Evolutionary conservation across 2,888 invertebrate species (phyloP).

Genomic region (Drosophila emarginata): DNA sequence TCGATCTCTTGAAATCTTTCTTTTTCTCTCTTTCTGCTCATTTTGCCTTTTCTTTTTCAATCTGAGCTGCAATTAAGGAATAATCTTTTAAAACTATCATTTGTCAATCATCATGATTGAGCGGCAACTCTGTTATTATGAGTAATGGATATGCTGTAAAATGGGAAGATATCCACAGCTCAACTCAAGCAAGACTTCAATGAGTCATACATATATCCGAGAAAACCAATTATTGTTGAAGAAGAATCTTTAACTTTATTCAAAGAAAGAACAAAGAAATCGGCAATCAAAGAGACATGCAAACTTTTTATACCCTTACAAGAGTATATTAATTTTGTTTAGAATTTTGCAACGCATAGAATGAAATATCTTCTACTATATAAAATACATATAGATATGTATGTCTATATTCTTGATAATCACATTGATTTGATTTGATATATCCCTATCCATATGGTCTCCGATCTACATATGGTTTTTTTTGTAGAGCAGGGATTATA

Average conservation of each 20-base stretch:
- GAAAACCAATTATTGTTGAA: neutral
- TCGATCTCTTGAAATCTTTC: conserved; percentile 16
- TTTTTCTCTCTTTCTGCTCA: neutral
- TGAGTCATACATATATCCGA: neutral
- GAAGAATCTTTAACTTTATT: neutral
- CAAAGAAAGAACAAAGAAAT: neutral
- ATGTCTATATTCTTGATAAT: no score
- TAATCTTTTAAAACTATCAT: conserved; percentile 37
- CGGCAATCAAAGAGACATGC: conserved; percentile 6
- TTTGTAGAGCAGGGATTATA: no score
- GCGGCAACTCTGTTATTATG: conserved; percentile 36
- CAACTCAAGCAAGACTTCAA: conserved; percentile 2
- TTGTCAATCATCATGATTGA: conserved; percentile 35
- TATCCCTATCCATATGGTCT: no score
- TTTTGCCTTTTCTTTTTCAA: neutral
- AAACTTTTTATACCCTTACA: conserved; percentile 1
- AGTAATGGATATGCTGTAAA: conserved; percentile 37
- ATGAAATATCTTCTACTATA: no score
- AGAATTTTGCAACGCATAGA: no score
- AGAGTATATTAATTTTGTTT: no score
- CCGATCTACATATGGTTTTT: no score
- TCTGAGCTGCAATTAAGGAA: conserved; percentile 34
- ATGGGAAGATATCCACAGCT: neutral
- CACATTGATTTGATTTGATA: no score
- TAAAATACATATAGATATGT: no score